phyloP scores from a whole-genome alignment of 2,888 invertebrate genomes.

The Icerya purchasi region DNA sequence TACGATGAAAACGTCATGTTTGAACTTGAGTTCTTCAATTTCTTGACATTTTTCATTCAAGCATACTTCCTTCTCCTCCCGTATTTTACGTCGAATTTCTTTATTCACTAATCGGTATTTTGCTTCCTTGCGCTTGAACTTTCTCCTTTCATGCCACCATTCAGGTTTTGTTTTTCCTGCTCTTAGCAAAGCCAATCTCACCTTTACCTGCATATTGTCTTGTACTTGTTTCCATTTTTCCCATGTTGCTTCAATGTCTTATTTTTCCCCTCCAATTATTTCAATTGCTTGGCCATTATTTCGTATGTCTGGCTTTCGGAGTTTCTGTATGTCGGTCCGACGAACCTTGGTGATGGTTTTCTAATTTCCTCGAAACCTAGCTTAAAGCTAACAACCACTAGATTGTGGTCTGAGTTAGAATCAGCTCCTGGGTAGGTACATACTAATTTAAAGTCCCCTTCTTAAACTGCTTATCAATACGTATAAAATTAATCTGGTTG shows the following conservation, averaged over 20 bases:
- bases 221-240: too few relatives aligned
- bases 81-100: neutral
- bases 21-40: neutral
- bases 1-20: neutral
- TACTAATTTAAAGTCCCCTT: neutral
- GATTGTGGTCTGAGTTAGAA: neutral
- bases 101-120: neutral
- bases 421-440: neutral
- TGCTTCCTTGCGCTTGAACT: neutral
- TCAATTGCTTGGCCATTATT: neutral
- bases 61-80: neutral
- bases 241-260: too few relatives aligned
- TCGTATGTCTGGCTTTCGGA: neutral
- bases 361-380: too few relatives aligned
- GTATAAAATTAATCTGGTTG: neutral
- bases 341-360: neutral
- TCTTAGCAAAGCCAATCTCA: neutral
- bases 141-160: neutral
- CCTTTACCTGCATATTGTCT: neutral
- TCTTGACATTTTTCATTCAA: neutral
- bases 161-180: neutral
- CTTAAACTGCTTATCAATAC: neutral
- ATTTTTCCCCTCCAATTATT: neutral
- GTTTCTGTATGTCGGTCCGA: neutral
- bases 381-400: neutral